phyloP scores from a whole-genome alignment of 1,140 invertebrate genomes.

The Diprion similis region DNA sequence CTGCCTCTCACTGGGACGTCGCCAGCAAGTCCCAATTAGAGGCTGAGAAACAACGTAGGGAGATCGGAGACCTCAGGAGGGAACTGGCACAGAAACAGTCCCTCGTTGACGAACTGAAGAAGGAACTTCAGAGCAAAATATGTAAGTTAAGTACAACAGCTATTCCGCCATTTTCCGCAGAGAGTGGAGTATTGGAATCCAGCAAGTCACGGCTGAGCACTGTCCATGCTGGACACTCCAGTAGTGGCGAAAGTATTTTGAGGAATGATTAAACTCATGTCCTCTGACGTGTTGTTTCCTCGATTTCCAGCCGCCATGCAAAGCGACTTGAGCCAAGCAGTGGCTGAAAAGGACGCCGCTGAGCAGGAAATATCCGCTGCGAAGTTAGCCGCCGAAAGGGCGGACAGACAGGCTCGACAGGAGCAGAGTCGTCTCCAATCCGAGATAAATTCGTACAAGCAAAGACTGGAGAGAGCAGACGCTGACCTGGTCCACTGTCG shows the following conservation, averaged over 20 bases:
- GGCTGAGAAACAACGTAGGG: constrained; percentile 76
- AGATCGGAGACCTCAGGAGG: constrained; percentile 75
- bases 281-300: neutral
- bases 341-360: constrained; percentile 76
- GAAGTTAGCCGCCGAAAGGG: constrained; percentile 68
- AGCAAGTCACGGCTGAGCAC: neutral
- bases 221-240: neutral
- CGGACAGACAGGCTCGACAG: constrained; percentile 75
- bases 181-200: constrained; percentile 5
- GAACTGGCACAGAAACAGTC: constrained; percentile 75
- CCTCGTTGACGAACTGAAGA: constrained; percentile 78
- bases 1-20: constrained; percentile 81
- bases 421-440: constrained; percentile 76
- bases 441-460: constrained; percentile 78
- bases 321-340: constrained; percentile 74
- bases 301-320: constrained; percentile 68
- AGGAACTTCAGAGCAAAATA: constrained; percentile 78
- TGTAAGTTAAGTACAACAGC: constrained; percentile 56
- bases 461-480: constrained; percentile 78
- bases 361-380: constrained; percentile 77
- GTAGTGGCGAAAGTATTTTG: neutral
- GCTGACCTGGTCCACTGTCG: constrained; percentile 78
- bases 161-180: neutral
- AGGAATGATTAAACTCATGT: constrained; percentile 5
- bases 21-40: constrained; percentile 78